A percentile compares a stretch with the other conserved stretches of the same genome.
Evolutionary conservation across 2,113 vertebrate species (phyloP).

Genomic region (Montifringilla adamsi): DNA sequence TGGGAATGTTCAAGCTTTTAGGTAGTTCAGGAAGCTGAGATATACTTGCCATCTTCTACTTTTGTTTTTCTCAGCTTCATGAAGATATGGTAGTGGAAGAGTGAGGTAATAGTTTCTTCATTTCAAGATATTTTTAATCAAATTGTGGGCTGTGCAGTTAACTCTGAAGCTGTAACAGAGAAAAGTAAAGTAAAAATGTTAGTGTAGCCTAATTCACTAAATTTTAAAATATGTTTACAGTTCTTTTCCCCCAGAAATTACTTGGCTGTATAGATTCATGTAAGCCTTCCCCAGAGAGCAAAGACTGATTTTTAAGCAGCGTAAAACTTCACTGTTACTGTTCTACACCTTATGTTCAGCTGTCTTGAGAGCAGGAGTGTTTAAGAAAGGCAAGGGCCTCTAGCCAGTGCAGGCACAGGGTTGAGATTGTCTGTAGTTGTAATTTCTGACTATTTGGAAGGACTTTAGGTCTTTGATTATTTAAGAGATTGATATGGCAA

Average conservation of each 20-base stretch:
- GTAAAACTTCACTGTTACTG: not conserved
- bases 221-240: not conserved
- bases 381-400: not conserved
- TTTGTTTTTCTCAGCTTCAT: not conserved
- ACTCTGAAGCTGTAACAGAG: not conserved
- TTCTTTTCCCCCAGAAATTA: not conserved
- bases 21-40: not conserved
- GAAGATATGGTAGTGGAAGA: not conserved
- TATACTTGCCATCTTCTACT: not conserved
- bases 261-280: not conserved
- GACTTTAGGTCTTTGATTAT: not conserved
- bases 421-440: not conserved
- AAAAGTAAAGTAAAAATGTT: not conserved
- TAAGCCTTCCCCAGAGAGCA: not conserved
- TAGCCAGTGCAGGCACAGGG: not conserved
- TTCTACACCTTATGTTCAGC: not conserved
- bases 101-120: not conserved
- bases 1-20: not conserved
- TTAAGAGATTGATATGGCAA: not conserved
- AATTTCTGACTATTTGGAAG: not conserved
- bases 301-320: not conserved
- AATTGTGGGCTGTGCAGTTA: not conserved
- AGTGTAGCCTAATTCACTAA: not conserved
- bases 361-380: not conserved
- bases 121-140: not conserved